Conservation (phyloP, 2,888 invertebrate genomes). For the Platycheirus rosarum region DNA sequence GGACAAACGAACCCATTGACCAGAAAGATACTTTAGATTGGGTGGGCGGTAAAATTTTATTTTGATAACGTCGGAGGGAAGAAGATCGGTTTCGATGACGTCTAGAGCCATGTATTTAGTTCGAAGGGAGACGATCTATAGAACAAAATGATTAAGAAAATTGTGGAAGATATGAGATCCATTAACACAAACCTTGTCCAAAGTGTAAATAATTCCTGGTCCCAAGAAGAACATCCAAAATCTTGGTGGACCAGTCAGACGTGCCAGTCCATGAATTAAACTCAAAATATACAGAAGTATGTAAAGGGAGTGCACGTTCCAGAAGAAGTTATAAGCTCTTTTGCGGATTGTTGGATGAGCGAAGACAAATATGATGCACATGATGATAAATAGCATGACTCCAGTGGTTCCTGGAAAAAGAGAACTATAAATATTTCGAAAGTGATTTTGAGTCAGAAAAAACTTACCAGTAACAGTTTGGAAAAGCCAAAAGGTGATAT, state of each 20-base stretch:
- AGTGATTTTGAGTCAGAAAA: background rate
- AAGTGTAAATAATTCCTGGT: constrained; percentile 93
- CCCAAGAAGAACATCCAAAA: constrained; percentile 98
- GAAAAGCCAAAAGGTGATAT: constrained; percentile 97
- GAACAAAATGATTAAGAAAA: constrained; percentile 26
- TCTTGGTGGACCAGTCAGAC: constrained; percentile 94
- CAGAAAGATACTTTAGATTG: constrained; percentile 95
- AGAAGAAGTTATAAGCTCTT: constrained; percentile 97
- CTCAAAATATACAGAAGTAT: constrained; percentile 92
- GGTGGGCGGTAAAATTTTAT: constrained; percentile 97
- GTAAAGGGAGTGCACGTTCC: constrained; percentile 96
- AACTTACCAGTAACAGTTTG: constrained; percentile 93
- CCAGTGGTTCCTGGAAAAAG: constrained; percentile 89
- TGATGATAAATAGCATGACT: constrained; percentile 92
- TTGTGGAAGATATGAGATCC: background rate
- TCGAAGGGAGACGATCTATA: constrained; percentile 92
- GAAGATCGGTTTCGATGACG: constrained; percentile 95
- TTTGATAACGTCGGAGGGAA: constrained; percentile 97
- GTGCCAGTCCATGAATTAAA: constrained; percentile 94
- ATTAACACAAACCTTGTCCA: constrained; percentile 86
- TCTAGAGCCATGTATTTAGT: constrained; percentile 96
- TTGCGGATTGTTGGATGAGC: constrained; percentile 96
- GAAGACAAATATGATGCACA: constrained; percentile 98
- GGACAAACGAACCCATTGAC: constrained; percentile 96
- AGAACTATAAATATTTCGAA: background rate